These are phyloP conservation scores for Apodemia hepburni DNA, from an alignment of 2,888 invertebrate species.

Conservation along the genomic window DNA sequence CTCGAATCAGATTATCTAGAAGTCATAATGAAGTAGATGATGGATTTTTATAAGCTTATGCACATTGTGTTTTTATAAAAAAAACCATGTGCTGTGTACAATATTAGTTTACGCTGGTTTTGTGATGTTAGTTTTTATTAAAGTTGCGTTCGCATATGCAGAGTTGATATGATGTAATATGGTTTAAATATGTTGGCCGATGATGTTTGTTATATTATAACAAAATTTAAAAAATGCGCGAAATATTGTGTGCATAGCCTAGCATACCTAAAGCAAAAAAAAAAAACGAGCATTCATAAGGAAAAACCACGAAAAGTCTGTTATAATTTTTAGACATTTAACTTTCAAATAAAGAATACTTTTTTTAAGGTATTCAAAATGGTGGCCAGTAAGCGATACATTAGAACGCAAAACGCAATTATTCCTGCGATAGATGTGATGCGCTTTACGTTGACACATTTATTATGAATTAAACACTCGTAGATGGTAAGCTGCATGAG, in stretches of 20 bases:
- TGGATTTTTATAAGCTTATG: conserved; percentile 11
- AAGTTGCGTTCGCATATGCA: not conserved
- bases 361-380: too few species aligned
- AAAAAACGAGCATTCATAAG: not conserved
- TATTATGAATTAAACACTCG: too few species aligned
- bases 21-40: not conserved
- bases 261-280: not conserved
- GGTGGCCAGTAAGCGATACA: too few species aligned
- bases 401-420: too few species aligned
- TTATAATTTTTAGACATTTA: too few species aligned
- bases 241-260: too few species aligned
- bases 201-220: not conserved
- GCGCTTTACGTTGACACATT: too few species aligned
- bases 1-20: conserved; percentile 11
- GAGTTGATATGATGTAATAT: not conserved
- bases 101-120: not conserved
- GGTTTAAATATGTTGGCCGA: not conserved
- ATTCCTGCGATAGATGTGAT: too few species aligned
- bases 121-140: conserved; percentile 11
- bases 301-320: not conserved
- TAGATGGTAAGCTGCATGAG: too few species aligned
- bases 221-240: not conserved
- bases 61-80: not conserved
- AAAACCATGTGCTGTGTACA: conserved; percentile 2
- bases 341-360: too few species aligned